A percentile compares a stretch with the other conserved stretches of the same genome.
phyloP scores from a whole-genome alignment of 2,113 vertebrate genomes.

The Leucopsar rothschildi region DNA sequence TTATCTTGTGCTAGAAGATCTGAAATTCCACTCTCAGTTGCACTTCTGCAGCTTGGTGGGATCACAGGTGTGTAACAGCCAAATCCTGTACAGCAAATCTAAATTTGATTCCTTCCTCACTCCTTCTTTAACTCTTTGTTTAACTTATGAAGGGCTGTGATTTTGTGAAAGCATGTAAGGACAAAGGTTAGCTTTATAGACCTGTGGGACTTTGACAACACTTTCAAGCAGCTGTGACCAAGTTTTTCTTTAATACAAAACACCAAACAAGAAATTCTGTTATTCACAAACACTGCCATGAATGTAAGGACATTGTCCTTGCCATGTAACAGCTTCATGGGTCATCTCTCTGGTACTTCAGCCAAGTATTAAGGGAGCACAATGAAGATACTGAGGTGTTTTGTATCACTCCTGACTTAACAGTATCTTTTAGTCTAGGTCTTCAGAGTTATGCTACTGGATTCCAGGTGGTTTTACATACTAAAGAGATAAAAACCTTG shows the following conservation, averaged over 20 bases:
- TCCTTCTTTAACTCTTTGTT: neutral
- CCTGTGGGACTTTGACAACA: neutral
- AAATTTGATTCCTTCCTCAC: neutral
- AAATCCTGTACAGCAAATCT: neutral
- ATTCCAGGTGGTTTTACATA: neutral
- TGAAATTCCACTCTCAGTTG: constrained; percentile 32
- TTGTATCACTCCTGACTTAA: neutral
- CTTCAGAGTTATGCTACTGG: neutral
- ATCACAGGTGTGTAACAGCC: neutral
- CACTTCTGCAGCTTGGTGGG: neutral
- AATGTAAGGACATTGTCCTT: neutral
- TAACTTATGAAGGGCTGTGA: neutral
- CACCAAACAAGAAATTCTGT: neutral
- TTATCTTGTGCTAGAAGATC: constrained; percentile 14
- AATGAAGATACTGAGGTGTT: neutral
- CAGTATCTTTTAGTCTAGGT: neutral
- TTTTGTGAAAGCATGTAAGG: neutral
- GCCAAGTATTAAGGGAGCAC: neutral
- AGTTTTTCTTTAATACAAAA: neutral
- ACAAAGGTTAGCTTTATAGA: neutral
- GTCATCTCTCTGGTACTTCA: neutral
- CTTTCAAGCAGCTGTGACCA: neutral
- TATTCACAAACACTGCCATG: neutral
- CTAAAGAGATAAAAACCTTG: neutral
- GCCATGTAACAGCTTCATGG: neutral